Conservation (phyloP, 2,113 vertebrate species). For the Corydoras maculifer region DNA sequence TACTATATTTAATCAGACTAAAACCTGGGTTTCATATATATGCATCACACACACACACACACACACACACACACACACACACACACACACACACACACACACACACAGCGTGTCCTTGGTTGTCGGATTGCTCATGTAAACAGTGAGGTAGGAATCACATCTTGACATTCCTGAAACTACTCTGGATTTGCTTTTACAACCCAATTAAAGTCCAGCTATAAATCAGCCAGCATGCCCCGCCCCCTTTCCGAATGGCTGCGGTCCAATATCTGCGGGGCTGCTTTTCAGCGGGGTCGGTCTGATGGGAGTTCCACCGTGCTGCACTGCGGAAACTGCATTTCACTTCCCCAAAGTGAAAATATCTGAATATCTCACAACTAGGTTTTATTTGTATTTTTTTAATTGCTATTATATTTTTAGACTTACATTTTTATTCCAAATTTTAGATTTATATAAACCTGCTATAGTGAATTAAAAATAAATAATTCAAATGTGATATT, state of each 20-base stretch:
- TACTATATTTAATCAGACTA: constrained; percentile 10
- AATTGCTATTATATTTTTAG: too few species aligned
- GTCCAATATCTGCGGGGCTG: constrained; percentile 17
- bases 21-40: constrained; percentile 8
- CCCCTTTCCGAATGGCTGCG: constrained; percentile 22
- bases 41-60: not conserved
- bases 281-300: constrained; percentile 41
- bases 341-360: too few species aligned
- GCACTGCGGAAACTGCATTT: too few species aligned
- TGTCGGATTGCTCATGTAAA: constrained; percentile 60
- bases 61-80: constrained; percentile 1
- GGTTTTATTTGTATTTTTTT: too few species aligned
- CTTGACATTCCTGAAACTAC: constrained; percentile 68
- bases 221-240: constrained; percentile 47
- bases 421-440: too few species aligned
- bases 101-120: constrained; percentile 57
- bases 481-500: too few species aligned
- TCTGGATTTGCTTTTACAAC: constrained; percentile 69
- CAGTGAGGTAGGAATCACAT: constrained; percentile 56
- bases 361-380: too few species aligned
- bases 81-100: not conserved
- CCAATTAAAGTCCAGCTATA: constrained; percentile 68
- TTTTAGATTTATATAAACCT: too few species aligned
- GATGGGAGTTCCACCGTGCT: constrained; percentile 26
- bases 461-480: too few species aligned